phyloP scores from a whole-genome alignment of 2,888 invertebrate genomes.

The Cephus sareptanus region DNA sequence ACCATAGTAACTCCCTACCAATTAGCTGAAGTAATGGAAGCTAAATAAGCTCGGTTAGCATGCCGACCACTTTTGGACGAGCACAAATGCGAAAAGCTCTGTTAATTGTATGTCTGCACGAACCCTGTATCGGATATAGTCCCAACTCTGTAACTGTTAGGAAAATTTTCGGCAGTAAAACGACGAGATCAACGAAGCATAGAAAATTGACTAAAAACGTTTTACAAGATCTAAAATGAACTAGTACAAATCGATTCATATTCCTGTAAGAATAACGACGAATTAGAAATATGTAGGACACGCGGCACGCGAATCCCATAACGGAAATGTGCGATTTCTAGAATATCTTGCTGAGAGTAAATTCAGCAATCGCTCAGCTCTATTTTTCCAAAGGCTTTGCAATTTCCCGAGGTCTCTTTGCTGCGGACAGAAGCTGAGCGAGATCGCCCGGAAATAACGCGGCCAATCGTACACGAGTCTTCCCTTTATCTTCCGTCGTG shows the following conservation, averaged over 20 bases:
- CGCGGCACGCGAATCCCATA: slow-evolving; percentile 12
- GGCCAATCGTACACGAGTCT: slow-evolving; percentile 39
- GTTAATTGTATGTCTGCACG: background rate
- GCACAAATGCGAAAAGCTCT: background rate
- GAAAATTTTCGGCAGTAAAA: background rate
- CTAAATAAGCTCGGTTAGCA: background rate
- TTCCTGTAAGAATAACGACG: background rate
- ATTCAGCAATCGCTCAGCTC: slow-evolving; percentile 28
- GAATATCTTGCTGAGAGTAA: slow-evolving; percentile 17
- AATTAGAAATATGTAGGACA: background rate
- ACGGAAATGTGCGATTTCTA: background rate
- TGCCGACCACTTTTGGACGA: background rate
- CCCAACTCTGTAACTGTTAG: background rate
- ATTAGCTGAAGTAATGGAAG: background rate
- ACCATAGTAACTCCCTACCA: background rate
- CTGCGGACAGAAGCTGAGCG: slow-evolving; percentile 31
- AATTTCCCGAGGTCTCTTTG: slow-evolving; percentile 31
- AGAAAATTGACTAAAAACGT: background rate
- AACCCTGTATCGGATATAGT: background rate
- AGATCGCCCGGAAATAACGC: slow-evolving; percentile 48
- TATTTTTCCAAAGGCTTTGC: slow-evolving; percentile 36
- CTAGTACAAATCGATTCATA: background rate
- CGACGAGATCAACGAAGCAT: background rate
- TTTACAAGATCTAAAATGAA: background rate
- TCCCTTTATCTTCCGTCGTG: slow-evolving; percentile 2